Base-by-base conservation (phyloP, 2,888 invertebrate genomes). In the Ochropacha duplaris region DNA sequence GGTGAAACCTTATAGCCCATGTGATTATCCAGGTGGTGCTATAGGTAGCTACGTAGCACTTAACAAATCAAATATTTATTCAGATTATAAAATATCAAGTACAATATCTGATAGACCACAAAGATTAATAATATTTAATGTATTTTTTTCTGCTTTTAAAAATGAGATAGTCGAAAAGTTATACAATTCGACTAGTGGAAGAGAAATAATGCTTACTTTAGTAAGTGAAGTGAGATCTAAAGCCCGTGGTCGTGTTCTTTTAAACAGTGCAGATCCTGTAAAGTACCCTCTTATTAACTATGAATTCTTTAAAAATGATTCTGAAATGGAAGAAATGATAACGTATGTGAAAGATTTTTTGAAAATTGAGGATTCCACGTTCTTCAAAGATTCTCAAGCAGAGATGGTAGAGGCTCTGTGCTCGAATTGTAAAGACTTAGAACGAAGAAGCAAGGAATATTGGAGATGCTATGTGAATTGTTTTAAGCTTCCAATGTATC, bases 391-490 rank as follows among this genome's bases (percentile, higher is more conserved):
- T 31, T 22, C 61, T 14, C 59, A 62, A 28, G 69, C 54, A n/a
- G 39, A 49, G 9, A 58, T 64, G 1, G 57, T 58, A 12, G 56
- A 59, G 56, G 54, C 52, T 28, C 22, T 50, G 28, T 39, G 28
- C 4, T 19, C 50, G 8, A 50, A 44, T 31, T 50, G 54, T 1
- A 22, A 22, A n/a, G 57, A 50, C 9, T 26, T 57, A 16, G 6
- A 57, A 1, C 24, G n/a, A 39, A 36, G 22, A 54, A 54, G 14
- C 36, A n/a, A 39, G 54, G 54, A n/a, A n/a, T 70, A 69, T 26
- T 67, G 65, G 69, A 60, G 59, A 22, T 69, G 69, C 44, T 70
- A 67, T 36, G 36, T 54, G 11, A 49, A 49, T 14, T 60, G 62
- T 44, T 55, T 71, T 61, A 50, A 50, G 2, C 26, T 51, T 0